These are phyloP conservation scores for Atrichornis clamosus DNA, from an alignment of 2,113 vertebrate species.

Conservation along the genomic window DNA sequence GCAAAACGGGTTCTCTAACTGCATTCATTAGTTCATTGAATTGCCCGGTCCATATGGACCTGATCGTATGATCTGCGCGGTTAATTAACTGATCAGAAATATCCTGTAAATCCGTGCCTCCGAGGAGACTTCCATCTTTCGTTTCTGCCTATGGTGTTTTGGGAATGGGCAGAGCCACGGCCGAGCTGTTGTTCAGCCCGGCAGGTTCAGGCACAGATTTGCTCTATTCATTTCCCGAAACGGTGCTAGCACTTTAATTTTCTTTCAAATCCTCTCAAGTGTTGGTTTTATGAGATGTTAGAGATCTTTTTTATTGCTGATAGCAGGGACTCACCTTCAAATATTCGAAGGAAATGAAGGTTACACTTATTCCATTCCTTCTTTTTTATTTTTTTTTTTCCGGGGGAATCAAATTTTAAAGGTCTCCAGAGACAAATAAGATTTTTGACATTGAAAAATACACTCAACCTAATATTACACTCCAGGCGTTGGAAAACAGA, in stretches of 20 bases:
- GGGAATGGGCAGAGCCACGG: neutral
- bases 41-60: neutral
- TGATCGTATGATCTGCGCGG: neutral
- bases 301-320: conserved; percentile 26
- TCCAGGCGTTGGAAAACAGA: conserved; percentile 3
- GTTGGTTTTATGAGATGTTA: conserved; percentile 27
- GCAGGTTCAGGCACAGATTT: neutral
- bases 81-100: neutral
- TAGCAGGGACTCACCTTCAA: conserved; percentile 14
- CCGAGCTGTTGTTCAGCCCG: neutral
- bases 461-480: conserved; percentile 28
- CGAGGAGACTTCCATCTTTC: neutral
- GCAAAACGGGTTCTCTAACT: neutral
- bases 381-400: neutral
- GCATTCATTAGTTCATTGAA: neutral
- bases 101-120: neutral
- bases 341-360: conserved; percentile 41
- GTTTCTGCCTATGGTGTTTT: neutral
- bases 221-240: neutral
- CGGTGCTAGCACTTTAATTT: neutral
- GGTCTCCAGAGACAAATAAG: conserved; percentile 28
- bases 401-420: conserved; percentile 7
- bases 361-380: neutral
- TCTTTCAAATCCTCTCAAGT: neutral
- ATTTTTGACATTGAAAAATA: conserved; percentile 52